Evolutionary conservation across 2,888 invertebrate species (phyloP), one percentile per base, ranked within the genome.

Genomic region (Trichogramma dendrolimi): DNA sequence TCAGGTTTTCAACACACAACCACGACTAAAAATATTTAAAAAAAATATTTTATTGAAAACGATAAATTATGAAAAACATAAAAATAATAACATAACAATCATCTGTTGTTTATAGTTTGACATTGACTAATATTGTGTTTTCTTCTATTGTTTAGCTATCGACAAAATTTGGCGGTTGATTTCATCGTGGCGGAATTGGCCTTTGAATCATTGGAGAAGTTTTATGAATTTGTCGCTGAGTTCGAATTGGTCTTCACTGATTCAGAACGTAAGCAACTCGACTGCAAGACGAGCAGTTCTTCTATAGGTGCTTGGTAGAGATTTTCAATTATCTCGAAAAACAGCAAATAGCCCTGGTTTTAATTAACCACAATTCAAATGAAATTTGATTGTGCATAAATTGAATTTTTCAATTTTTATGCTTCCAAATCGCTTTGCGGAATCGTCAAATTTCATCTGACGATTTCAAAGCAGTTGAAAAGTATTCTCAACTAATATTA

Each of bases 181-280:
- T 91, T 89, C 87, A 85, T 97, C 83, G 83, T 87, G 79, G 87
- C 88, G 81, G 90, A 92, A 84, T 86, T 97, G 86, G 93, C 91
- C 78, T 95, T 96, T 85, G 87, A 88, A 76, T 87, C 89, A 72
- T 83, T 82, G 79, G 88, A 89, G 80, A 91, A 92, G 81, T 92
- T 92, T 82, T 82, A 88, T 81, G 90, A 92, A 80, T 96, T 96
- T 87, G 86, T 96, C 79, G 85, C 85, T 80, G 88, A 89, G 75
- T 90, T 91, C 81, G 87, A 86, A 81, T 85, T 94, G 77, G 84
- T 84, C 74, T 89, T 87, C 82, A 83, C 85, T 80, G 89, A 87
- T 81, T 79, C 82, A 74, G 83, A 85, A 81, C 85, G 86, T 74
- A 85, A 84, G 78, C 86, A 85, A 81, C 85, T 96, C 80, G 95